Evolutionary conservation across 2,888 invertebrate species (phyloP), one percentile per base, ranked within the genome.

Genomic region (Sympetrum striolatum): DNA sequence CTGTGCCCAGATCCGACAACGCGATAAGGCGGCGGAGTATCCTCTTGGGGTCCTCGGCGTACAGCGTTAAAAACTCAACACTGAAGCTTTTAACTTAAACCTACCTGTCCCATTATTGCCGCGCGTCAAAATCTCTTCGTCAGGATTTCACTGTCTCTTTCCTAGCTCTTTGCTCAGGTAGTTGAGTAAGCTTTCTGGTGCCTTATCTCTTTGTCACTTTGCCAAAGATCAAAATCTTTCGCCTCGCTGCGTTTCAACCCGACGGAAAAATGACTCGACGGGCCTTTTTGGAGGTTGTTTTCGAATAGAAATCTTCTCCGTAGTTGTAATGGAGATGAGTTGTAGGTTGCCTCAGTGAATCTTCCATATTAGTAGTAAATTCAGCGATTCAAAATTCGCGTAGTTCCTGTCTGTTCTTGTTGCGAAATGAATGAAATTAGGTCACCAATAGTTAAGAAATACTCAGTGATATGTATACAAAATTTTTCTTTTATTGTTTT

Each of bases 51-150:
- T 53, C 58, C 39, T 86, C 22, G n/a, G 64, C 18, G 35, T 15
- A 35, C 35, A 31, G 82, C 53, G 37, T 86, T 60, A 60, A 86
- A 86, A 60, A 86, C 35, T 86, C 60, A 53, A 86, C 60, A 37
- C 86, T 35, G 60, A 86, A 86, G 86, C 86, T 86, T 86, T 86
- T 86, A 86, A 60, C 60, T 60, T 37, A 22, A 31, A 86, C 86
- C 82, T 58, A 58, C 82, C 60, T 31, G 25, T 73, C 73, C 73
- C 73, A 73, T 86, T 60, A 60, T 64, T 58, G 35, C 81, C 48
- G 31, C 48, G 81, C 58, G 35, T 82, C 37, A 86, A 60, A 37
- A 37, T 64, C 35, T 37, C 81, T 82, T 22, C 86, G 58, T 60
- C 60, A 60, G 31, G 73, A 73, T 60, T 60, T 60, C 60, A 18